Conservation (phyloP, 1,140 invertebrate genomes). For the Semibalanus balanoides region DNA sequence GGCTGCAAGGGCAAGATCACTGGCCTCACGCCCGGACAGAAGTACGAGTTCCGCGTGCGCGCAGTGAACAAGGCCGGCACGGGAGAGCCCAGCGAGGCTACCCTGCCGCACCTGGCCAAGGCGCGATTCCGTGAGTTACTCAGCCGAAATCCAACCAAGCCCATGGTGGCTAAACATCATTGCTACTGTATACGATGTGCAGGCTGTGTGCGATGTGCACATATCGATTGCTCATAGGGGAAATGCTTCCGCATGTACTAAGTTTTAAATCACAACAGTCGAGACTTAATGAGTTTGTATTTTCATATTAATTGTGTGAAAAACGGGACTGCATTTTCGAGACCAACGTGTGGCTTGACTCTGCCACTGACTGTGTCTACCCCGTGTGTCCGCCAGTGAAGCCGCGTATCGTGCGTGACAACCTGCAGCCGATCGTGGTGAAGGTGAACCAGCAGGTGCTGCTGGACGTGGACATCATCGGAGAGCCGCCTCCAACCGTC, state of each 20-base stretch:
- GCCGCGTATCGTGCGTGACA: slow-evolving; percentile 81
- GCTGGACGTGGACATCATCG: slow-evolving; percentile 81
- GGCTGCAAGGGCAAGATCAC: slow-evolving; percentile 65
- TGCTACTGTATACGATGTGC: too few relatives aligned
- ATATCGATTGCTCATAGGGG: too few relatives aligned
- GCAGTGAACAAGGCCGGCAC: slow-evolving; percentile 92
- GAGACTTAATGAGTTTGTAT: too few relatives aligned
- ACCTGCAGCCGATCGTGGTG: slow-evolving; percentile 62
- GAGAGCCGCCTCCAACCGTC: slow-evolving; percentile 82
- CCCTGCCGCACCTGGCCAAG: slow-evolving; percentile 88
- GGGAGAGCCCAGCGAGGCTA: slow-evolving; percentile 87
- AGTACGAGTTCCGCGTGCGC: slow-evolving; percentile 85
- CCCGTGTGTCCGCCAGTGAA: slow-evolving; percentile 45
- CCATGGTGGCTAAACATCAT: too few relatives aligned
- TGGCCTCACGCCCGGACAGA: slow-evolving; percentile 81
- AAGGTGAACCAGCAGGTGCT: slow-evolving; percentile 83
- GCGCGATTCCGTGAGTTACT: slow-evolving; percentile 69
- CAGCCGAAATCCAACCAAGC: too few relatives aligned
- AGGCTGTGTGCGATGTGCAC: too few relatives aligned
- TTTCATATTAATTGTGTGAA: too few relatives aligned
- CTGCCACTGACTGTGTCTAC: not conserved
- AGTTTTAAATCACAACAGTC: too few relatives aligned
- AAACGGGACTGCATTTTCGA: too few relatives aligned
- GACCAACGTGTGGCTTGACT: too few relatives aligned
- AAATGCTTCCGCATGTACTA: too few relatives aligned